Base-by-base conservation (phyloP, 1,140 invertebrate species). In the Neodiprion lecontei region DNA sequence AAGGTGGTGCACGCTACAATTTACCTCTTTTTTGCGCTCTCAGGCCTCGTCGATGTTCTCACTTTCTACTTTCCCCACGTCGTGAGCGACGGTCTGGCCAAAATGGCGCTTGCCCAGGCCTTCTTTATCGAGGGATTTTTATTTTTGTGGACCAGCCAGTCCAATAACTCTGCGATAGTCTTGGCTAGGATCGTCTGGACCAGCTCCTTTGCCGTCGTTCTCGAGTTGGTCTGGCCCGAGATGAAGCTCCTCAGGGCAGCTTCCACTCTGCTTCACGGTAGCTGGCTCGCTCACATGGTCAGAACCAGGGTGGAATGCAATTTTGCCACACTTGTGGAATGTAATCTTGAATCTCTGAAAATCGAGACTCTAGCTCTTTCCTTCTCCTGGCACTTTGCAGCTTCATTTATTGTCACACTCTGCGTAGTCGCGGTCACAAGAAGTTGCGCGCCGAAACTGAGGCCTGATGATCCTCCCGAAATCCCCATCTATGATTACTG, bases 11-110 rank as follows among this genome's bases (percentile, higher is more conserved):
- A 87, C 70, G 86, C 87, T 4, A 88, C 88, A 9, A 85, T 88
- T 28, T 89, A 89, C 74, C 77, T 88, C 0, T 89, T 89, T 47
- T 89, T 89, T 72, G 87, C 86, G 40, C 84, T 88, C 49, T 88
- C 86, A 69, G 87, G 88, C n/a, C 79, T 89, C 2, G 84, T 87
- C 7, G 88, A 89, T 77, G 82, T 88, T 10, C 72, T 88, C 3
- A 81, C 84, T 65, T 87, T 87, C 79, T 88, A 88, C 74, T 88
- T 87, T 77, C 84, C 85, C 1, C 78, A 75, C 23, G 84, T 80
- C 53, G 77, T 88, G 4, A 84, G 83, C 7, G 77, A 78, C 49
- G 84, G 84, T 7, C 75, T 88, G 7, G 81, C 83, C 7, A 86
- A 88, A 78, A 76, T 88, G 73, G 82, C 83, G 2, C 74, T 89